A percentile compares a stretch with the other conserved stretches of the same genome.
phyloP scores from a whole-genome alignment of 2,113 vertebrate species.

The Spea bombifrons region DNA sequence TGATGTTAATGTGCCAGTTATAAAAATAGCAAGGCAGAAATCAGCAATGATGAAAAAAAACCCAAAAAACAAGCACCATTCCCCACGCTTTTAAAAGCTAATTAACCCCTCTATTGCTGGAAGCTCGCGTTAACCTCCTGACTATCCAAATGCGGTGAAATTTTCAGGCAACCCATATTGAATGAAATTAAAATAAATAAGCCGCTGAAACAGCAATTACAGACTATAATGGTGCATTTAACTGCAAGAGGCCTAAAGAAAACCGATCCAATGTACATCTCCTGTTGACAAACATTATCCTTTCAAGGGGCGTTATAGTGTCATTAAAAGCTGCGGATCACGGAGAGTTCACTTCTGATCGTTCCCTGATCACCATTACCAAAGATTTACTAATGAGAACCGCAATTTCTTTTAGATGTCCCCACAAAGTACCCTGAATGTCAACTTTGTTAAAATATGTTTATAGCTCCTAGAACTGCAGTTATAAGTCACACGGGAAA shows the following conservation, averaged over 20 bases:
- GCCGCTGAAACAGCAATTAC: slow-evolving; percentile 1
- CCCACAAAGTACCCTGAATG: slow-evolving; percentile 23
- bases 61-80: slow-evolving; percentile 41
- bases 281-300: slow-evolving; percentile 14
- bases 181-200: slow-evolving; percentile 2
- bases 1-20: slow-evolving; percentile 73
- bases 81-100: slow-evolving; percentile 53
- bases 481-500: slow-evolving; percentile 14
- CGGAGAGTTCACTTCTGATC: slow-evolving; percentile 16
- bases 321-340: slow-evolving; percentile 32
- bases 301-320: slow-evolving; percentile 21
- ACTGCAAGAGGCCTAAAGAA: slow-evolving; percentile 24
- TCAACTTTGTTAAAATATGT: slow-evolving; percentile 17
- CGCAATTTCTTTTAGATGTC: slow-evolving; percentile 25
- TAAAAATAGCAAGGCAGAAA: slow-evolving; percentile 61
- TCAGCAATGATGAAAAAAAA: background rate
- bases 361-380: slow-evolving; percentile 38
- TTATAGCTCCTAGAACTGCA: slow-evolving; percentile 14
- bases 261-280: slow-evolving; percentile 18
- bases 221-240: slow-evolving; percentile 28
- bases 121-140: background rate
- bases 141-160: background rate
- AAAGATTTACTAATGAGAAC: slow-evolving; percentile 35
- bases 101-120: slow-evolving; percentile 1
- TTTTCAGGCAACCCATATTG: background rate